Evolutionary conservation across 2,797 vertebrate genomes (phyloP), one percentile per base, ranked within the genome.

Genomic region (Mionectes olivaceus): DNA sequence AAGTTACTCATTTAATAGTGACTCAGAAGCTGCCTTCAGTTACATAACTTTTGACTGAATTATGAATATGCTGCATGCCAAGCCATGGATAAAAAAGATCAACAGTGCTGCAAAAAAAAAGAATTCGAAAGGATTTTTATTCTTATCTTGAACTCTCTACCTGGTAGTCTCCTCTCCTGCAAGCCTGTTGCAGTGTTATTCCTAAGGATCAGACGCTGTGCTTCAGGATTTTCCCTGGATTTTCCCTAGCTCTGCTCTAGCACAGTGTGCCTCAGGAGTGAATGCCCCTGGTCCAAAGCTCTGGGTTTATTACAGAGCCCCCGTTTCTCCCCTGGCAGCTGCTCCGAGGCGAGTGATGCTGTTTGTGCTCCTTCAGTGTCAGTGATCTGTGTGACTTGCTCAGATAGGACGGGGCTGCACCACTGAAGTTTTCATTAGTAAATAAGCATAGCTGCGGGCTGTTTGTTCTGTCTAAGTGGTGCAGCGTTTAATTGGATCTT

Each of bases 381-480:
- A 83, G 67, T 88, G 88, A 92, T 94, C 76, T 60, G 67, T 77
- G 80, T 46, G 86, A 95, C 76, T 83, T 67, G 71, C 87, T 90
- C 52, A n/a, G 84, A 69, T 81, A 52, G 7, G 12, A 41, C 0
- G 2, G 14, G 82, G 69, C 69, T 77, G 82, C 76, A 56, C 69
- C 78, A 44, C 79, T 78, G 2, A 91, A 89, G 93, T 86, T 94
- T 95, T 91, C 93, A 82, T 94, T 96, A 86, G 85, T 79, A 94
- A 88, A 68, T 82, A 91, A 91, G 41, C 77, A 33, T 86, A 79
- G 84, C 92, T 82, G 47, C 78, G 55, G 92, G 95, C 80, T 96
- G 46, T 96, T 97, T 96, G 70, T 95, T 96, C 92, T 93, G 83
- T 87, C 80, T 96, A 86, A 94, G 86, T 84, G 63, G 41, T 87